Conservation (phyloP, 92 coral and sea anemone genomes). For the Epizoanthus scotinus region DNA sequence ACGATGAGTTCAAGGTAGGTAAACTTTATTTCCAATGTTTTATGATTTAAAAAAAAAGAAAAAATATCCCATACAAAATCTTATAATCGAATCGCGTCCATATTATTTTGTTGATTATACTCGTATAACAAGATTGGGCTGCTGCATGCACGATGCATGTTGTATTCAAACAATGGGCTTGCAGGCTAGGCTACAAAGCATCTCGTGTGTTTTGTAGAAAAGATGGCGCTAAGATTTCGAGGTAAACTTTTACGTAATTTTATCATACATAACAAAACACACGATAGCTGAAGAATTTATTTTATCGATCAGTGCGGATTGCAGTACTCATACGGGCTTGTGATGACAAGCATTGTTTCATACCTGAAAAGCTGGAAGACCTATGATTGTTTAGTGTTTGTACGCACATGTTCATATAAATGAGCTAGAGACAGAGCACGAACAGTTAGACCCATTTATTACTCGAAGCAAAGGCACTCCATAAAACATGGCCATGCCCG, state of each 20-base stretch:
- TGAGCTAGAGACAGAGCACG: no score
- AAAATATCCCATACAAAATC: no score
- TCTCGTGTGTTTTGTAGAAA: neutral
- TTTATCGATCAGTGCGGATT: neutral
- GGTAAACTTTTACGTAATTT: neutral
- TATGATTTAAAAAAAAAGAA: no score
- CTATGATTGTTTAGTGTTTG: neutral
- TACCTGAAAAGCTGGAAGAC: neutral
- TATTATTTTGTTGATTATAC: no score
- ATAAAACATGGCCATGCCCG: conserved; percentile 7
- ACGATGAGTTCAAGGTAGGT: no score
- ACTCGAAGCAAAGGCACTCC: no score
- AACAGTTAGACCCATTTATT: no score
- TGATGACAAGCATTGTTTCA: neutral
- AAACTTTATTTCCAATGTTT: no score
- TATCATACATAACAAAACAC: neutral
- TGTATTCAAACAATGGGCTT: neutral
- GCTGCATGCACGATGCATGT: no score
- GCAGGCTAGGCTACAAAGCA: conserved; percentile 28
- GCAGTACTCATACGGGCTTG: neutral
- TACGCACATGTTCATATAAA: neutral
- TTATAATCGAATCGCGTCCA: no score
- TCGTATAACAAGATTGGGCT: no score
- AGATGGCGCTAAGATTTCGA: conserved; percentile 7
- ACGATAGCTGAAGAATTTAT: neutral